These are phyloP conservation scores for Melospiza melodia DNA, from an alignment of 2,113 vertebrate genomes.

Conservation along the genomic window DNA sequence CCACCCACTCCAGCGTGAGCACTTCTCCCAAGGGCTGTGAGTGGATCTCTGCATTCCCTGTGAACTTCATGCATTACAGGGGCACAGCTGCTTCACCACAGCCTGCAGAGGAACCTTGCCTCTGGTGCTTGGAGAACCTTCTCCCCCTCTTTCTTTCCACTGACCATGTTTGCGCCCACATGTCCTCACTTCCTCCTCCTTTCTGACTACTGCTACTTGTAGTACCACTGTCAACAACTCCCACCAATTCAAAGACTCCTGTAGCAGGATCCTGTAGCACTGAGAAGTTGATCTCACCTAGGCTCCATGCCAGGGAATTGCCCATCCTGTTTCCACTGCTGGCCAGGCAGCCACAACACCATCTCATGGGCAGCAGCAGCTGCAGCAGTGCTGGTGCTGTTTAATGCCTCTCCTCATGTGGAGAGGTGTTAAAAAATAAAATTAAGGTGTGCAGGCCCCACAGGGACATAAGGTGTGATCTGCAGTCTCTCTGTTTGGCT, in stretches of 20 bases:
- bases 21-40: neutral
- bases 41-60: neutral
- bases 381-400: accelerated
- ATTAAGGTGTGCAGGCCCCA: neutral
- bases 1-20: accelerated
- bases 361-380: accelerated
- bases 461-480: neutral
- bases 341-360: neutral
- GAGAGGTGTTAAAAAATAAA: neutral
- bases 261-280: neutral
- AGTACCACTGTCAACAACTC: neutral
- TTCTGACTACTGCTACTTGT: neutral
- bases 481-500: neutral
- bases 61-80: neutral
- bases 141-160: no score
- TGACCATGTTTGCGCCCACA: neutral
- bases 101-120: neutral
- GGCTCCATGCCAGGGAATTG: neutral
- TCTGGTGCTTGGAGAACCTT: neutral
- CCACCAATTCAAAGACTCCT: neutral
- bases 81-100: neutral
- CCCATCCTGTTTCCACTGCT: accelerated
- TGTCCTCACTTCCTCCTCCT: neutral
- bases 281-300: neutral
- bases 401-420: neutral